Conservation (phyloP, 2,113 vertebrate species). For the Apteryx mantelli region DNA sequence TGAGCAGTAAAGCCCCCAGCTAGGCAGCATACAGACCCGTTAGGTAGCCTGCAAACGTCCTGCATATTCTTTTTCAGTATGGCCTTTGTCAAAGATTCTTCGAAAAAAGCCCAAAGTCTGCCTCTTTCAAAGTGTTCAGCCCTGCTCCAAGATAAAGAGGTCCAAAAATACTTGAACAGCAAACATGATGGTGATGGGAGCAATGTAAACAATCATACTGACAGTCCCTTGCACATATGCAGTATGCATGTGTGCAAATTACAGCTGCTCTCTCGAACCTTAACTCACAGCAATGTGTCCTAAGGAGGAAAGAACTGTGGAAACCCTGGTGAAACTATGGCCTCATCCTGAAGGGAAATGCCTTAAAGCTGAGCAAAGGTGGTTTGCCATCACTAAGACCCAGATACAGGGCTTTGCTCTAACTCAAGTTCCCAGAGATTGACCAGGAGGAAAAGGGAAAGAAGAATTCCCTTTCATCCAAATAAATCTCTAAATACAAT, state of each 20-base stretch:
- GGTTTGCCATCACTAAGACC: neutral
- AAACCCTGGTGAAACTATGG: neutral
- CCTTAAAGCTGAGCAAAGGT: neutral
- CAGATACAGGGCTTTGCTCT: neutral
- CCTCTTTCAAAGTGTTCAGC: neutral
- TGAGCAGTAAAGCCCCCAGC: neutral
- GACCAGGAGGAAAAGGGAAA: neutral
- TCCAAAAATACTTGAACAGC: neutral
- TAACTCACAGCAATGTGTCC: accelerated
- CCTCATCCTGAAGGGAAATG: neutral
- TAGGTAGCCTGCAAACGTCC: too few relatives aligned
- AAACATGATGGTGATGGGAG: neutral
- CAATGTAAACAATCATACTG: neutral
- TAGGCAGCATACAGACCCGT: accelerated
- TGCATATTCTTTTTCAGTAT: neutral
- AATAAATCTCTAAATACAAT: accelerated
- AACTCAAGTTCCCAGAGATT: neutral
- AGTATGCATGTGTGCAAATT: neutral
- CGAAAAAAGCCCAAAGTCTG: too few relatives aligned
- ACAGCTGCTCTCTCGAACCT: neutral
- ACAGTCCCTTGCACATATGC: neutral
- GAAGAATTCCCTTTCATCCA: neutral
- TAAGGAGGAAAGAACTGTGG: too few relatives aligned
- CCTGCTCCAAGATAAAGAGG: neutral
- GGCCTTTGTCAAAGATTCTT: neutral